Conservation (phyloP, 2,113 vertebrate genomes). For the Gobius niger region DNA sequence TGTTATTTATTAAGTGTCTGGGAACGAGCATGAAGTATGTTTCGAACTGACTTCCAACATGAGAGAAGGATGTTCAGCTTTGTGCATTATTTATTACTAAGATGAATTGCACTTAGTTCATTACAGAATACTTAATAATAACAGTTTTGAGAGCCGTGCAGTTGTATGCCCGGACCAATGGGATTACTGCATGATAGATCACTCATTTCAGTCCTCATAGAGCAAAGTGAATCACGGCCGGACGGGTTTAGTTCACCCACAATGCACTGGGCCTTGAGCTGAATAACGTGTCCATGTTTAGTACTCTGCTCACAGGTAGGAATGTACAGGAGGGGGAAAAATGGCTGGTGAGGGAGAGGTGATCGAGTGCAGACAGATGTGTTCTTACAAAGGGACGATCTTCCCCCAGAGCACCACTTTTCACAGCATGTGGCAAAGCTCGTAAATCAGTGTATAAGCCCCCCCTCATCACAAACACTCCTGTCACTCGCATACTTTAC, state of each 20-base stretch:
- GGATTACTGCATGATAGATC: conserved; percentile 60
- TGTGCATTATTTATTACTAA: conserved; percentile 6
- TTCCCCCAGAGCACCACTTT: conserved; percentile 30
- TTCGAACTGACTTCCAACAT: background rate
- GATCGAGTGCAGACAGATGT: conserved; percentile 73
- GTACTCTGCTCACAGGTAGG: conserved; percentile 51
- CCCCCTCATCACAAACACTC: conserved; percentile 10
- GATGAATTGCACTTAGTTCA: conserved; percentile 24
- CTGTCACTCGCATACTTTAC: conserved; percentile 28
- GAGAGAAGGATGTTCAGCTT: background rate
- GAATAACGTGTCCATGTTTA: conserved; percentile 27
- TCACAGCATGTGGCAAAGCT: conserved; percentile 50
- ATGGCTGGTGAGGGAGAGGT: conserved; percentile 35
- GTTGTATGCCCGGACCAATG: conserved; percentile 26
- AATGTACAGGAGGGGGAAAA: conserved; percentile 15
- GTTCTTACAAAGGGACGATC: conserved; percentile 66
- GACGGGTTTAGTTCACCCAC: conserved; percentile 21
- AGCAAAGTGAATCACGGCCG: conserved; percentile 28
- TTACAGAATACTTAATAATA: conserved; percentile 39
- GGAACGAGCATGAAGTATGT: background rate
- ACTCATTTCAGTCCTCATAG: conserved; percentile 29
- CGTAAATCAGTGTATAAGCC: conserved; percentile 70
- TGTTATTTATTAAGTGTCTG: background rate
- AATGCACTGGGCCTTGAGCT: background rate
- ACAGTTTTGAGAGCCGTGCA: conserved; percentile 42